phyloP scores from a whole-genome alignment of 2,797 vertebrate genomes.

The Echiichthys vipera region DNA sequence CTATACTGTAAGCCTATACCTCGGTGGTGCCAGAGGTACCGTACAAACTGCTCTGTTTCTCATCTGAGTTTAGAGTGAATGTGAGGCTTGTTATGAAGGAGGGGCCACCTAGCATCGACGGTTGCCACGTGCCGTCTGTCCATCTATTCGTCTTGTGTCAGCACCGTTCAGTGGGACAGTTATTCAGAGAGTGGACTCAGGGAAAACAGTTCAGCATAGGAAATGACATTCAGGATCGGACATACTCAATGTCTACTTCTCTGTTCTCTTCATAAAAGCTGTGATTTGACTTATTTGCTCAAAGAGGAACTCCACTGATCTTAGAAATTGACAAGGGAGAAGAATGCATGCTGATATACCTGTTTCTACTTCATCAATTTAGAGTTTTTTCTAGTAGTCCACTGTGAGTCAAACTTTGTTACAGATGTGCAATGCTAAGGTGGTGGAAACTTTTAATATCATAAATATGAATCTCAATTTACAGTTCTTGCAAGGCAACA shows the following conservation, averaged over 20 bases:
- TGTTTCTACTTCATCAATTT: neutral
- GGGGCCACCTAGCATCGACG: constrained; percentile 65
- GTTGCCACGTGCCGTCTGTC: constrained; percentile 60
- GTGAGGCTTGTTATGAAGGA: constrained; percentile 48
- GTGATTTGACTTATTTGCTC: constrained; percentile 19
- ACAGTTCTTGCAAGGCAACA: neutral
- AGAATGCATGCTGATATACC: neutral
- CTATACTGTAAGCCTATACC: constrained; percentile 23
- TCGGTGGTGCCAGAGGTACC: neutral
- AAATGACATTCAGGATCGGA: constrained; percentile 41
- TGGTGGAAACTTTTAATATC: neutral
- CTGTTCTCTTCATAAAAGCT: neutral
- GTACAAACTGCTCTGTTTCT: constrained; percentile 50
- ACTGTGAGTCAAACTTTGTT: neutral
- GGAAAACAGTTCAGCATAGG: constrained; percentile 41
- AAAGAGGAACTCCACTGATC: neutral
- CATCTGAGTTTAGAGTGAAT: constrained; percentile 48
- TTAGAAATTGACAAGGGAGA: neutral
- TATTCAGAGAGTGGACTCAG: constrained; percentile 39
- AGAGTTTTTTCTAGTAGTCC: neutral
- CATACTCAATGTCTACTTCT: constrained; percentile 8
- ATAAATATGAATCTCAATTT: neutral
- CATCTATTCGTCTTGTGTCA: constrained; percentile 65
- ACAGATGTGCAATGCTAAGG: neutral
- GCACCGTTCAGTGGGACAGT: constrained; percentile 34